Percentiles rank a stretch among this genome's conserved stretches.
Evolutionary conservation across 2,888 invertebrate species (phyloP).

Genomic region (Eupithecia abbreviata): DNA sequence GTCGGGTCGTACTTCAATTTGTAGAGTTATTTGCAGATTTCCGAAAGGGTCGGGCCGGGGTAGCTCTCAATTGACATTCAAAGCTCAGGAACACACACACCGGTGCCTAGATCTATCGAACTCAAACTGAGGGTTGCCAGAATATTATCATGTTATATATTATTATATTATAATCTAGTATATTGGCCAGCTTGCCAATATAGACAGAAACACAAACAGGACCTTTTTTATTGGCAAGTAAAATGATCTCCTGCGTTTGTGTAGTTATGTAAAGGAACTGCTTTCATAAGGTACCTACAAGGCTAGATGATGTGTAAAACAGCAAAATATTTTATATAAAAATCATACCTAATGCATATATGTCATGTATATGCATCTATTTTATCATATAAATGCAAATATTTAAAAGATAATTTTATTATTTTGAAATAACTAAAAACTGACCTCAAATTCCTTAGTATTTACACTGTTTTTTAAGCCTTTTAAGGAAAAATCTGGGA

Average conservation of each 20-base stretch:
- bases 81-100: slow-evolving; percentile 19
- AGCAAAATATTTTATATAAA: background rate
- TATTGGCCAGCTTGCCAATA: background rate
- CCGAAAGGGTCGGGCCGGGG: slow-evolving; percentile 17
- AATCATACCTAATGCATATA: too few species aligned
- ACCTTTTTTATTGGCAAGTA: background rate
- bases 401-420: too few species aligned
- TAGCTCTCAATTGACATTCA: slow-evolving; percentile 23
- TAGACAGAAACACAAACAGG: background rate
- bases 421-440: too few species aligned
- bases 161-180: too few species aligned
- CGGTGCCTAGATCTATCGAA: slow-evolving; percentile 13
- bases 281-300: background rate
- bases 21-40: slow-evolving; percentile 22
- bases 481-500: too few species aligned
- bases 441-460: too few species aligned
- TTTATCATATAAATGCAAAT: too few species aligned
- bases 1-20: slow-evolving; percentile 15
- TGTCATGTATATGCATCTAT: too few species aligned
- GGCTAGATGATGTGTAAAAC: background rate
- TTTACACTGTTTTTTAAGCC: too few species aligned
- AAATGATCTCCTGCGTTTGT: background rate
- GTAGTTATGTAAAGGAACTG: background rate
- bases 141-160: background rate
- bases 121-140: background rate